Evolutionary conservation across 53 echinoderm and acorn worm genomes (phyloP).

Genomic region (Apostichopus leukothele): DNA sequence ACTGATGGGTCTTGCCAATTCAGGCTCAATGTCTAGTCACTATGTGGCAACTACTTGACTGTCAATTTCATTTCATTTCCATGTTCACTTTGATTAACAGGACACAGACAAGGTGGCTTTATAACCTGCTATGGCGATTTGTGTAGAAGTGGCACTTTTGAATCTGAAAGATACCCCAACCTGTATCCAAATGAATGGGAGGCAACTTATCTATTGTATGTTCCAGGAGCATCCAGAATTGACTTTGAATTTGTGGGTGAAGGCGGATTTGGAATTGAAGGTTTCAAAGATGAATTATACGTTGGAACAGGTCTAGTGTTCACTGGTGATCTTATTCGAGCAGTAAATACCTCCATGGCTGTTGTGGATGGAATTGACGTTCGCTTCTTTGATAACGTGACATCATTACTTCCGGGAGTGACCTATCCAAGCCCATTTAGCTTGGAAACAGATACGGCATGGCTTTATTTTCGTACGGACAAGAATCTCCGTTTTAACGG

Average conservation of each 20-base stretch:
- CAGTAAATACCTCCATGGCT: not conserved
- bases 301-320: constrained; percentile 52
- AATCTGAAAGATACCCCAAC: constrained; percentile 57
- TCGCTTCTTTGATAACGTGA: constrained; percentile 29
- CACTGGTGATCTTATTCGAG: not conserved
- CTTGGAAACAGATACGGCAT: constrained; percentile 59
- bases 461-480: constrained; percentile 82
- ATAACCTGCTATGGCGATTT: constrained; percentile 71
- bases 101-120: constrained; percentile 11
- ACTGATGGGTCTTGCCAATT: too few species aligned
- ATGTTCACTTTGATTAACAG: not conserved
- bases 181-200: constrained; percentile 56
- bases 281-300: constrained; percentile 81
- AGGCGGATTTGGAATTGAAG: constrained; percentile 62
- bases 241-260: constrained; percentile 58
- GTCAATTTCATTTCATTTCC: not conserved
- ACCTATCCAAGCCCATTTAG: constrained; percentile 30
- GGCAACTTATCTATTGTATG: constrained; percentile 69
- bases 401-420: not conserved
- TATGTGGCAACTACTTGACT: too few species aligned
- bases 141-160: constrained; percentile 56
- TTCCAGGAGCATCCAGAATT: constrained; percentile 73
- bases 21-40: too few species aligned
- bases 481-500: constrained; percentile 73
- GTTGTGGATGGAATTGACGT: not conserved